Evolutionary conservation across 2,113 vertebrate species (phyloP), one percentile per base, ranked within the genome.

Genomic region (Oreocharis arfaki): DNA sequence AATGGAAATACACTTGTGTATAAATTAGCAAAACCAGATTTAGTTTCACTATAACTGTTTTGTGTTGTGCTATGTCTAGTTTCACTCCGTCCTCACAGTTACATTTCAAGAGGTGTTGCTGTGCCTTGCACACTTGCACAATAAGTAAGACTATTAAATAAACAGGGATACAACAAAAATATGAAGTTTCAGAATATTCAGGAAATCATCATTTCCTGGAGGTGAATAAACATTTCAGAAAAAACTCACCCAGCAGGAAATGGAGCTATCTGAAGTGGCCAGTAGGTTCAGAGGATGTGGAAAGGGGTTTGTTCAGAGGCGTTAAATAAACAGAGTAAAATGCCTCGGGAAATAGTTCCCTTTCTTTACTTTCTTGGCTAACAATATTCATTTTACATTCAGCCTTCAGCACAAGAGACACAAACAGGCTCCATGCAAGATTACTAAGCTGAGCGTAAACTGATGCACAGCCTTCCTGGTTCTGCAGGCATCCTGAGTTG

Each of bases 191-290:
- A 78, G 96, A 93, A 88, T 96, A 96, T 95, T 96, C 96, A 96
- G 95, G 95, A 97, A 96, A 92, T 93, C 90, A 95, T 87, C 87
- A 94, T 94, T 97, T 97, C 95, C 95, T 96, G 92, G 84, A 94
- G 75, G 91, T 95, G 87, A 97, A 86, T 76, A 88, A 92, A 88
- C 93, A 88, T 95, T 96, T 96, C 49, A 93, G 64, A 92, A 96
- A 95, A 94, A 95, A 93, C 71, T 95, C 50, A 91, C 88, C 87
- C 89, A 93, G 95, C 92, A 96, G 95, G 95, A 97, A 96, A 95
- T 96, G 90, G 95, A 95, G 87, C 96, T 96, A 93, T 95, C 96
- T 95, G 93, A 95, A 96, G 94, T 96, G 83, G 92, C 86, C 92
- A 96, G 81, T 95, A 96, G 89, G 85, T 89, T 91, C 81, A 87